These are phyloP conservation scores for Hirtodrosophila confusa DNA, from an alignment of 2,888 invertebrate species.

Conservation along the genomic window DNA sequence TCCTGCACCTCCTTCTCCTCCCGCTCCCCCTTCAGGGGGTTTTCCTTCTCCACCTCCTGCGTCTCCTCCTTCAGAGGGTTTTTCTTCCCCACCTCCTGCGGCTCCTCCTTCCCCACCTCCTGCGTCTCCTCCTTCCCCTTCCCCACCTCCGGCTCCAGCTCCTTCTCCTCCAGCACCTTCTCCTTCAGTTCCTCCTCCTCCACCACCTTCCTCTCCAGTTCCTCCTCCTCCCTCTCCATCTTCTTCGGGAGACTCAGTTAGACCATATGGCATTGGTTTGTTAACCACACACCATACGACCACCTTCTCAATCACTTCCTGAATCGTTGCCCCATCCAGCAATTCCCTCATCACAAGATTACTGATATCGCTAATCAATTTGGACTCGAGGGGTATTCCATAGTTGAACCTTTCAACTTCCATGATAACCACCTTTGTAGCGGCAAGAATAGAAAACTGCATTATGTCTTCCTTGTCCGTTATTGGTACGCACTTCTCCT, in stretches of 20 bases:
- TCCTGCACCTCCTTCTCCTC: too few relatives aligned
- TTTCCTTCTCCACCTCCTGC: too few relatives aligned
- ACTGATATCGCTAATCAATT: background rate
- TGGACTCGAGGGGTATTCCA: background rate
- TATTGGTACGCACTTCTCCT: background rate
- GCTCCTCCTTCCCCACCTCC: too few relatives aligned
- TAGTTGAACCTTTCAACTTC: slow-evolving; percentile 8
- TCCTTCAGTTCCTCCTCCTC: too few relatives aligned
- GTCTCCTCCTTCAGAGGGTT: too few relatives aligned
- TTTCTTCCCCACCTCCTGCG: too few relatives aligned
- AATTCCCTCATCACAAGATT: slow-evolving; percentile 4
- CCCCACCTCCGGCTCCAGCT: too few relatives aligned
- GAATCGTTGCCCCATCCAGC: slow-evolving; percentile 2
- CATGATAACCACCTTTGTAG: slow-evolving; percentile 1
- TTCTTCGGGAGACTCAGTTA: background rate
- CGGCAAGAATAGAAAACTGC: background rate
- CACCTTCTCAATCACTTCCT: slow-evolving; percentile 9
- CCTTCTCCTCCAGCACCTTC: too few relatives aligned
- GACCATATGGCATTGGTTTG: background rate
- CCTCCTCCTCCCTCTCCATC: too few relatives aligned
- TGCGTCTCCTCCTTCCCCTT: too few relatives aligned
- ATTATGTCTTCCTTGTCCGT: slow-evolving; percentile 17
- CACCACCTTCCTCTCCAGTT: too few relatives aligned
- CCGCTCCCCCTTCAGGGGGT: too few relatives aligned
- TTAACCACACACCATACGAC: slow-evolving; percentile 12